Conservation (phyloP, 2,113 vertebrate genomes). For the Misgurnus anguillicaudatus region DNA sequence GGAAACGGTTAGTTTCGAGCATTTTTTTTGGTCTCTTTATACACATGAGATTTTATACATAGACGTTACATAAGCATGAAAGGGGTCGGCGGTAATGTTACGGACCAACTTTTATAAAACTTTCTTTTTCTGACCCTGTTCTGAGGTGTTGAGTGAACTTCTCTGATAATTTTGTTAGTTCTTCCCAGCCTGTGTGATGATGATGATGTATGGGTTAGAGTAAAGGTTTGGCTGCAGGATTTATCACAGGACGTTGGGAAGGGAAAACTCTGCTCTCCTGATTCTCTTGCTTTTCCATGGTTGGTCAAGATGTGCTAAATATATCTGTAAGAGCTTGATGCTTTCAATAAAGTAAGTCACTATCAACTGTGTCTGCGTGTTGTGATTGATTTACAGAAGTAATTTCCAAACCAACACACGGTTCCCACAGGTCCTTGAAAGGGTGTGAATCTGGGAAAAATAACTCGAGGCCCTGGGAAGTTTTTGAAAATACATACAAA, state of each 20-base stretch:
- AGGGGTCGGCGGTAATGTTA: slow-evolving; percentile 60
- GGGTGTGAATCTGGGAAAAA: too few relatives aligned
- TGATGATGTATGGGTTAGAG: not conserved
- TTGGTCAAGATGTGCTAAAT: slow-evolving; percentile 81
- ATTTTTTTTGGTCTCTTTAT: slow-evolving; percentile 57
- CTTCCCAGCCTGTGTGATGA: not conserved
- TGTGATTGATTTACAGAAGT: not conserved
- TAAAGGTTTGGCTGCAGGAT: slow-evolving; percentile 30
- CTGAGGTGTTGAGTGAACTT: slow-evolving; percentile 30
- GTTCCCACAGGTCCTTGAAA: too few relatives aligned
- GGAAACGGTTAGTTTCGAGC: slow-evolving; percentile 12
- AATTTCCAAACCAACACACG: too few relatives aligned
- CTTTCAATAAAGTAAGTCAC: slow-evolving; percentile 67
- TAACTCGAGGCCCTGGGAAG: too few relatives aligned
- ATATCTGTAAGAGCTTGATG: slow-evolving; percentile 80
- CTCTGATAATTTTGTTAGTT: slow-evolving; percentile 34
- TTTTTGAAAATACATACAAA: too few relatives aligned
- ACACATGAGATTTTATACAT: slow-evolving; percentile 41
- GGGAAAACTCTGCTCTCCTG: slow-evolving; percentile 72
- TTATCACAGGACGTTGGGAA: slow-evolving; percentile 60
- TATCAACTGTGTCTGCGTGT: slow-evolving; percentile 51
- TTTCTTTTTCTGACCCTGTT: slow-evolving; percentile 42
- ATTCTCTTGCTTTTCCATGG: slow-evolving; percentile 78
- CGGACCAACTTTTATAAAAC: slow-evolving; percentile 66
- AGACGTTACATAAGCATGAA: slow-evolving; percentile 58